Conservation (phyloP, 2,888 invertebrate genomes). For the Cataglyphis rosenhaueri region DNA sequence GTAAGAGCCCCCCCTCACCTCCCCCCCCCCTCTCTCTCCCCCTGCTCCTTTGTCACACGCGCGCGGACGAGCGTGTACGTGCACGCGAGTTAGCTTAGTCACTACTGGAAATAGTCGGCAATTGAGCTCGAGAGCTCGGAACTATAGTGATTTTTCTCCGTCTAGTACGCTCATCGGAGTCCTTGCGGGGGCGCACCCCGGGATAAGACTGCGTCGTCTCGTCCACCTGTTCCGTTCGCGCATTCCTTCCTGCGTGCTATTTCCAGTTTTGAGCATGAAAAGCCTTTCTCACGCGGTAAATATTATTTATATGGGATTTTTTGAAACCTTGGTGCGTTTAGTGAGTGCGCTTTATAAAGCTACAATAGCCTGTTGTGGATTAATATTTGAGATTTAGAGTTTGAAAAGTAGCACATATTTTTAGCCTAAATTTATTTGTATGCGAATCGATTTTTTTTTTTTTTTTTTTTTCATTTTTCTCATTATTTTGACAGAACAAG, state of each 20-base stretch:
- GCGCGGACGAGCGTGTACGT: conserved; percentile 30
- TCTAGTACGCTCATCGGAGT: conserved; percentile 8
- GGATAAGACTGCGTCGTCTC: neutral
- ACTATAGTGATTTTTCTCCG: conserved; percentile 57
- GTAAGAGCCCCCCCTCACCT: conserved; percentile 20
- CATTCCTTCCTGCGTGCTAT: neutral
- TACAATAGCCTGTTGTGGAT: neutral
- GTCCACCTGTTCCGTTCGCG: conserved; percentile 21
- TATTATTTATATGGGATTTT: neutral
- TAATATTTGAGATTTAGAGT: conserved; percentile 4
- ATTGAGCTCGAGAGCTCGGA: conserved; percentile 50
- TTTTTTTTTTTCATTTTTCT: neutral
- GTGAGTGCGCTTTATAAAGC: neutral
- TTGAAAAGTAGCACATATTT: neutral
- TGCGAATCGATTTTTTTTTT: neutral
- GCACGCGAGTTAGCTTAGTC: conserved; percentile 69
- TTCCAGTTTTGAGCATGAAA: neutral
- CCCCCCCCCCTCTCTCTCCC: neutral
- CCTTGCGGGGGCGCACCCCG: conserved; percentile 21
- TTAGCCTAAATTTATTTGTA: neutral
- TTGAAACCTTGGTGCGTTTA: neutral
- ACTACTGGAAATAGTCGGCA: conserved; percentile 74
- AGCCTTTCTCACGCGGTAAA: neutral
- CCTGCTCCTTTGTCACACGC: conserved; percentile 52
- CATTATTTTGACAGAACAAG: neutral